A percentile compares a stretch with the other conserved stretches of the same genome.
These are phyloP conservation scores for Acheta domesticus DNA, from an alignment of 2,888 invertebrate genomes.

Conservation along the genomic window DNA sequence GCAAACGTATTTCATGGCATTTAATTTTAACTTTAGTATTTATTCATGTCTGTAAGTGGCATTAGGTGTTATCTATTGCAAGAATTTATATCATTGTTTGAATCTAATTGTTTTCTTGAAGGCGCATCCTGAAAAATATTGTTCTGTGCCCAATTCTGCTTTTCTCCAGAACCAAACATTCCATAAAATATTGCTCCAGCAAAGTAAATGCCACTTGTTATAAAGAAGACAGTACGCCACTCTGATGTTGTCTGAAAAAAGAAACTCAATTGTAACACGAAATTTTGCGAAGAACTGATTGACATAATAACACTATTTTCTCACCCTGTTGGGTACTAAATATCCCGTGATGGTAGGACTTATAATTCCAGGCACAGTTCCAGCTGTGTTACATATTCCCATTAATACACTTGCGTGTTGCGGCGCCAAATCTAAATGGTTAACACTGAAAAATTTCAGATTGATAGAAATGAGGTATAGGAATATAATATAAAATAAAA, in stretches of 20 bases:
- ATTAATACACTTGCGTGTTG: slow-evolving; percentile 86
- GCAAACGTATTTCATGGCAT: no score
- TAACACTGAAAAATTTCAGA: slow-evolving; percentile 55
- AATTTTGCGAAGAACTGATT: no score
- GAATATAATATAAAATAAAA: not conserved
- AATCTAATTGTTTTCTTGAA: no score
- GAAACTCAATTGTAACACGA: not conserved
- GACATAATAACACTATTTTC: not conserved
- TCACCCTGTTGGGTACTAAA: slow-evolving; percentile 70
- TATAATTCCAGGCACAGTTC: slow-evolving; percentile 85
- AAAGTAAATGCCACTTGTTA: not conserved
- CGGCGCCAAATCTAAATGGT: slow-evolving; percentile 85
- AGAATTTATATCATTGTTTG: no score
- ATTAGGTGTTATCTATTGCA: no score
- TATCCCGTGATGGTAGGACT: slow-evolving; percentile 78
- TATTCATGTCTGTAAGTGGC: no score
- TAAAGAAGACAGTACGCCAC: not conserved
- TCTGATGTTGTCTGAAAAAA: not conserved
- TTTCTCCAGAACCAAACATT: not conserved
- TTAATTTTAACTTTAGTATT: no score
- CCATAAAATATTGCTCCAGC: not conserved
- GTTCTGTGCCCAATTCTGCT: not conserved
- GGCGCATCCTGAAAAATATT: no score
- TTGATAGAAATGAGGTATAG: not conserved
- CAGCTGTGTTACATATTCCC: slow-evolving; percentile 88